These are phyloP conservation scores for Phytoseiulus persimilis DNA, from an alignment of 2,888 invertebrate species.

Conservation along the genomic window DNA sequence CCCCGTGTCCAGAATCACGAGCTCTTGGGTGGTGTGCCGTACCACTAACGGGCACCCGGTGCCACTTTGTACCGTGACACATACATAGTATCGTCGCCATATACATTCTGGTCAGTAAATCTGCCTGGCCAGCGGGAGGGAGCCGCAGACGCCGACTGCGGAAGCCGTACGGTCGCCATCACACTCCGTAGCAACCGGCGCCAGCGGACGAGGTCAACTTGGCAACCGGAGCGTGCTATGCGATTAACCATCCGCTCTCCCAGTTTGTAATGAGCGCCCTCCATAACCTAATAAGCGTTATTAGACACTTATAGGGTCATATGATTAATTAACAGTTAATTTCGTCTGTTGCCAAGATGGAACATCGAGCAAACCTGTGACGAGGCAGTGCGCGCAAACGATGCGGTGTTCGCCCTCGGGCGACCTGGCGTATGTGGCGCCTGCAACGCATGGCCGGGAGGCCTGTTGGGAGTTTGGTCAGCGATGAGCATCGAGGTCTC, in stretches of 20 bases:
- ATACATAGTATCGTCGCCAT: no score
- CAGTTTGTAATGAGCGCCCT: background rate
- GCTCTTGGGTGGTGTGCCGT: no score
- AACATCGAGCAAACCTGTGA: background rate
- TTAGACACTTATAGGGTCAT: background rate
- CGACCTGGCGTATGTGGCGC: no score
- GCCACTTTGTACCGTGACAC: no score
- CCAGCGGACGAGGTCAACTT: background rate
- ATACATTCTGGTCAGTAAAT: no score
- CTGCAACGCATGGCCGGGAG: no score
- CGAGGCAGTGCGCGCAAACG: background rate
- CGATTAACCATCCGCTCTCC: background rate
- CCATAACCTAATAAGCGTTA: slow-evolving; percentile 5
- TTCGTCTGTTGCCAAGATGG: background rate
- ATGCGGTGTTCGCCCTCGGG: no score
- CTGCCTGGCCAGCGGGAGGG: background rate
- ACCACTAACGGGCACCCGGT: no score
- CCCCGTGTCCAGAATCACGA: background rate
- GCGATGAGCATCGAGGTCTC: no score
- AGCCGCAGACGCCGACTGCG: background rate
- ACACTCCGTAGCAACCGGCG: background rate
- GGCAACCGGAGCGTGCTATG: background rate
- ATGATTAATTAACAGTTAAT: background rate
- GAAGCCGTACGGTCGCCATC: background rate
- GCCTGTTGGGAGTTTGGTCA: no score